Percentiles rank a stretch among this genome's conserved stretches.
Evolutionary conservation across 2,888 invertebrate species (phyloP).

Genomic region (Cryptus armator): DNA sequence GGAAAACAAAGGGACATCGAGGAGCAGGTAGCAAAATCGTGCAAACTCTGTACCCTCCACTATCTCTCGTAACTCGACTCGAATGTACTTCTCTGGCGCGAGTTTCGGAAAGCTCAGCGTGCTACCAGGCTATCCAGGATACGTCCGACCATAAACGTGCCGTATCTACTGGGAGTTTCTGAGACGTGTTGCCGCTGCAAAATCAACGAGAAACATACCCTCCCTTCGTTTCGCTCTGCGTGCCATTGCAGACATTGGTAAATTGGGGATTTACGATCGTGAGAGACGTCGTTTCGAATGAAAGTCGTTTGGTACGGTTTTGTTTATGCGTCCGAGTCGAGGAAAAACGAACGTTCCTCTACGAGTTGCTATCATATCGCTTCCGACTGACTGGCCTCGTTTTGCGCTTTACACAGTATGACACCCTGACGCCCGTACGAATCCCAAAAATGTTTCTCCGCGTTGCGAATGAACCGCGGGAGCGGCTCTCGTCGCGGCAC

Average conservation of each 20-base stretch:
- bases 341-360: slow-evolving; percentile 6
- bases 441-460: slow-evolving; percentile 17
- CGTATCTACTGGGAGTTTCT: slow-evolving; percentile 61
- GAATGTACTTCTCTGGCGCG: background rate
- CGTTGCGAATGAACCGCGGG: slow-evolving; percentile 4
- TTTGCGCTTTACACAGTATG: slow-evolving; percentile 8
- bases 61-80: slow-evolving; percentile 1
- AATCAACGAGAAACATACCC: slow-evolving; percentile 30
- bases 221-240: background rate
- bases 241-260: slow-evolving; percentile 38
- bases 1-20: slow-evolving; percentile 32
- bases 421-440: background rate
- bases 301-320: slow-evolving; percentile 6
- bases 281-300: slow-evolving; percentile 18
- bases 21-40: slow-evolving; percentile 15
- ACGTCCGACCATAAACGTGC: slow-evolving; percentile 61
- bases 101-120: background rate
- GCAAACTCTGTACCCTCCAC: slow-evolving; percentile 25
- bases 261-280: slow-evolving; percentile 46
- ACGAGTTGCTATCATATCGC: background rate
- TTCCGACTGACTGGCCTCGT: slow-evolving; percentile 17
- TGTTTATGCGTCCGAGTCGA: slow-evolving; percentile 33
- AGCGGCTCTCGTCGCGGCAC: background rate
- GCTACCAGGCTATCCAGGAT: background rate
- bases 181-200: slow-evolving; percentile 28